Conservation (phyloP, 2,797 vertebrate species). For the Eptatretus atami region DNA sequence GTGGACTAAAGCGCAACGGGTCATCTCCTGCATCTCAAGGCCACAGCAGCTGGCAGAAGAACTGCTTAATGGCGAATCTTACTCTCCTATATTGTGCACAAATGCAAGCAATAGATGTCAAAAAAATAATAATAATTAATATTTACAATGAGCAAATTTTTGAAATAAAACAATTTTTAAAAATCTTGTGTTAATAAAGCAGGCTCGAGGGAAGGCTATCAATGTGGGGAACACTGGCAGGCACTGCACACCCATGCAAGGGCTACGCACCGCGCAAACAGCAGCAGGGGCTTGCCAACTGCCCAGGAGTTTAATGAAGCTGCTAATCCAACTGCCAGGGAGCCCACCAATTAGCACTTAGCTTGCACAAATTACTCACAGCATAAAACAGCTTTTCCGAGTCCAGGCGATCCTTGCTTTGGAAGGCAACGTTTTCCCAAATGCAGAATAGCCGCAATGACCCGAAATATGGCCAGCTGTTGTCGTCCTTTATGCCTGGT, state of each 20-base stretch:
- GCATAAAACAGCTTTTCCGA: constrained; percentile 23
- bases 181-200: too few relatives aligned
- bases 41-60: constrained; percentile 25
- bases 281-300: too few relatives aligned
- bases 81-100: constrained; percentile 12
- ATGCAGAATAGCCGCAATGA: constrained; percentile 27
- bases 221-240: too few relatives aligned
- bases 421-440: constrained; percentile 22
- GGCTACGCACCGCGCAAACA: too few relatives aligned
- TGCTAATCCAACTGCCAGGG: too few relatives aligned
- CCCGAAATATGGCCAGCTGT: constrained; percentile 30
- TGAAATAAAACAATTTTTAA: too few relatives aligned
- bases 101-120: not conserved
- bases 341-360: too few relatives aligned
- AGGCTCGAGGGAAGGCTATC: too few relatives aligned
- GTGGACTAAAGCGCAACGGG: constrained; percentile 31
- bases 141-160: too few relatives aligned
- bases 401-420: constrained; percentile 16
- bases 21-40: constrained; percentile 20
- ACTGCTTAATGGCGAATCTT: constrained; percentile 18
- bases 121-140: not conserved
- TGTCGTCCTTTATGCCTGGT: constrained; percentile 20
- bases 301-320: too few relatives aligned
- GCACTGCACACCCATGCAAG: too few relatives aligned
- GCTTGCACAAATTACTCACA: constrained; percentile 12